Evolutionary conservation across 2,797 vertebrate species (phyloP).

Genomic region (Coreius guichenoti): DNA sequence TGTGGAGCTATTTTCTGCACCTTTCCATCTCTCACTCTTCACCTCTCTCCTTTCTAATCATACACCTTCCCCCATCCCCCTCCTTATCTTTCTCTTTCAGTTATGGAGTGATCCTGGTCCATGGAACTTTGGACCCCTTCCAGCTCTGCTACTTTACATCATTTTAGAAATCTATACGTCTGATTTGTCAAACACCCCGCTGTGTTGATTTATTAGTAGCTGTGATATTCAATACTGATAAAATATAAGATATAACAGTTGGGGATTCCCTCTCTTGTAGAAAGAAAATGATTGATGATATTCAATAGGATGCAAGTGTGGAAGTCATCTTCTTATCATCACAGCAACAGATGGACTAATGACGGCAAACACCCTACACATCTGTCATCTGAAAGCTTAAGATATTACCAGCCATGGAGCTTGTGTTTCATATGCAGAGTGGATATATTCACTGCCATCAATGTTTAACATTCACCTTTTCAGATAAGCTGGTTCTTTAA

Average conservation of each 20-base stretch:
- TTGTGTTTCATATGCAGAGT: constrained; percentile 46
- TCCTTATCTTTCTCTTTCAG: constrained; percentile 16
- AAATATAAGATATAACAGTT: neutral
- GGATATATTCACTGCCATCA: constrained; percentile 17
- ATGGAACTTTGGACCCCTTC: neutral
- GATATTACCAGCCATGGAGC: constrained; percentile 46
- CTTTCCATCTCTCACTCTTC: constrained; percentile 61
- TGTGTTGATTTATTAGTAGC: neutral
- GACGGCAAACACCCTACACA: constrained; percentile 31
- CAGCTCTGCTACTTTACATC: neutral
- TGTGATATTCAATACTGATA: neutral
- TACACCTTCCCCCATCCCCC: neutral
- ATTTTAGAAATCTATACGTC: neutral
- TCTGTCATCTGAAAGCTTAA: constrained; percentile 54
- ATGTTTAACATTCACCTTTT: constrained; percentile 11
- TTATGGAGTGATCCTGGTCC: neutral
- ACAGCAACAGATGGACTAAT: constrained; percentile 61
- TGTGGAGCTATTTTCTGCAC: constrained; percentile 66
- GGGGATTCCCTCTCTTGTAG: constrained; percentile 25
- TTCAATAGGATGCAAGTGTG: constrained; percentile 23
- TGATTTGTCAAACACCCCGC: neutral
- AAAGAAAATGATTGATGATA: constrained; percentile 28
- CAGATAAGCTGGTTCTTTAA: neutral
- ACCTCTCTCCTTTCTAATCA: constrained; percentile 32
- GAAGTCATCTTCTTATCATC: constrained; percentile 58